Percentiles rank a stretch among this genome's conserved stretches.
These are phyloP conservation scores for Diarsia dahlii DNA, from an alignment of 2,888 invertebrate species.

Conservation along the genomic window DNA sequence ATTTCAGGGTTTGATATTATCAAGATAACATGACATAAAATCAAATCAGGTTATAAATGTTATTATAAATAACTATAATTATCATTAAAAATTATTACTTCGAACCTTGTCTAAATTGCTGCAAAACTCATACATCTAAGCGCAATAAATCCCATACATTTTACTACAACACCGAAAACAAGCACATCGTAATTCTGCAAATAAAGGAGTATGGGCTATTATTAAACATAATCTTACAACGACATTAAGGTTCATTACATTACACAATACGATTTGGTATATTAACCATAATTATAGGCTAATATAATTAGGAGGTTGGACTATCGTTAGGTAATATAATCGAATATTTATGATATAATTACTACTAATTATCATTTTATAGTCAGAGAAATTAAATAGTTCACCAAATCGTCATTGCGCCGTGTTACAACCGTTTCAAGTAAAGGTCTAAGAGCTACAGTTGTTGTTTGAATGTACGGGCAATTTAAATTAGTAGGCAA, in stretches of 20 bases:
- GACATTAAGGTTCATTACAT: not conserved
- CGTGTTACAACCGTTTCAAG: not conserved
- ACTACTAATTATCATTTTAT: not conserved
- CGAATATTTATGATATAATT: not conserved
- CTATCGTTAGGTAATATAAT: not conserved
- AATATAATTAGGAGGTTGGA: not conserved
- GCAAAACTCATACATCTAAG: constrained; percentile 6
- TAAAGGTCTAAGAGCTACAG: not conserved
- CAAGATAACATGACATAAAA: not conserved
- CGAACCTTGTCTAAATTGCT: constrained; percentile 8
- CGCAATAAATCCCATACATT: constrained; percentile 1
- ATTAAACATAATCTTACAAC: not conserved
- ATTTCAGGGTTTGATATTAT: not conserved
- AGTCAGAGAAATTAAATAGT: not conserved
- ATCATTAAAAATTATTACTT: not conserved
- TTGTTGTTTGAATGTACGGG: not conserved
- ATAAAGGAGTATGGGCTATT: not conserved
- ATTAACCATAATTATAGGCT: no score
- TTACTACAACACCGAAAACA: constrained; percentile 11
- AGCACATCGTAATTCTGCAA: not conserved
- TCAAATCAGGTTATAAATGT: no score
- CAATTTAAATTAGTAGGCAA: not conserved
- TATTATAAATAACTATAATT: not conserved
- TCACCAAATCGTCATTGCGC: not conserved
- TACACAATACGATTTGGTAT: not conserved